Base-by-base conservation (phyloP, 23 tunicate species). In the Styela clava region DNA sequence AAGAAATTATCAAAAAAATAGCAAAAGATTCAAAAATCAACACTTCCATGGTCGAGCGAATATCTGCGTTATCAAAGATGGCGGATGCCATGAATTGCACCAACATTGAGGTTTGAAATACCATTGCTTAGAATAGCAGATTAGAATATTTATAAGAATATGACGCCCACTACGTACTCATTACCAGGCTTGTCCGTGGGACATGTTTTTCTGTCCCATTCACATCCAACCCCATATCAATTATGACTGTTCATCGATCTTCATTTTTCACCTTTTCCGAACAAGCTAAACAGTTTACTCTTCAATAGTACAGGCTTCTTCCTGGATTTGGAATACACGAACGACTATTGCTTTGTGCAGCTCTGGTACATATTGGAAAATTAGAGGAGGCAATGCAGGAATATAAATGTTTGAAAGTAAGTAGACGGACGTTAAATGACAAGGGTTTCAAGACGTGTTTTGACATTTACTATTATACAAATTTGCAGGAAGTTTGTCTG, bases 311-410 rank as follows among this genome's bases (percentile, higher is more conserved):
- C 31, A 44, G 65, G 0, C 21, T 44, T 22, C 65, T 20, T 24
- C 62, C 81, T 44, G 81, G 81, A 0, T 44, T 44, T 25, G 81
- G 81, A 76, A 76, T 76, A 12, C 31, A 76, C 31, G 81, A 76
- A 29, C 18, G 81, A 44, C 31, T 76, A 23, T 16, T 76, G 16
- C 81, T 44, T 9, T 19, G 81, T 36, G 52, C 81, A 25, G 65
- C 65, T 16, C 64, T 76, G 16, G 64, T 76, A 44, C 65, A 33
- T 28, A 44, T 22, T 76, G 22, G 24, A 27, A 31, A 76, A 2
- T 76, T 44, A 16, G 81, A 76, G 31, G 81, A 76, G 27, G 81
- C 81, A 26, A 22, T 36, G 24, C 81, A 20, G 27, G 81, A 76
- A 29, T 76, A 76, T 76, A 76, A 24, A 44, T 76, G 81, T 56